These are phyloP conservation scores for Metaphire vulgaris DNA, from an alignment of 1,140 invertebrate species.

Conservation along the genomic window DNA sequence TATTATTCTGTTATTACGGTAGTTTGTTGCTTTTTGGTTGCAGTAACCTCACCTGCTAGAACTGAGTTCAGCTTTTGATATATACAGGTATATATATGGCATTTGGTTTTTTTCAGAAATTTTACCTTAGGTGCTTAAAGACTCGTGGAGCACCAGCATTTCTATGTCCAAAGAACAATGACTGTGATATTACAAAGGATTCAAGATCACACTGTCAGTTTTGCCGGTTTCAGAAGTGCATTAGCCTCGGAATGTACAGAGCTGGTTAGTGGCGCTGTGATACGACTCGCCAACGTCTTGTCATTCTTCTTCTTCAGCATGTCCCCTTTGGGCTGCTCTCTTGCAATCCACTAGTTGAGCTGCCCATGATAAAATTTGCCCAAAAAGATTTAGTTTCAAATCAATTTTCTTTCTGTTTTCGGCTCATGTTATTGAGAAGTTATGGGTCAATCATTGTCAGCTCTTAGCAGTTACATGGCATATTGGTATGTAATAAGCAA, in stretches of 20 bases:
- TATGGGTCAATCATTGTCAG: too few species aligned
- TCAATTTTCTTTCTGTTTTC: constrained; percentile 4
- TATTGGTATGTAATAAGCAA: too few species aligned
- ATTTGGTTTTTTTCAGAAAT: constrained; percentile 53
- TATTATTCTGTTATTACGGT: too few species aligned
- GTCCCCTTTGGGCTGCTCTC: too few species aligned
- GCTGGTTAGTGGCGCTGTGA: constrained; percentile 63
- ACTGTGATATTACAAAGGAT: constrained; percentile 48
- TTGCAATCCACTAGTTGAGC: not conserved
- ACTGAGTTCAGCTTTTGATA: too few species aligned
- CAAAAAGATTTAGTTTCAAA: not conserved
- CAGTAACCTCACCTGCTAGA: too few species aligned
- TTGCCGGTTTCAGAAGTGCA: constrained; percentile 98
- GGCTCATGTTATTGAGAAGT: too few species aligned
- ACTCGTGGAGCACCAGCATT: constrained; percentile 41
- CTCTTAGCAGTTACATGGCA: too few species aligned
- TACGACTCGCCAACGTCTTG: too few species aligned
- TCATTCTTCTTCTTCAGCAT: too few species aligned
- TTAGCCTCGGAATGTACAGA: constrained; percentile 95
- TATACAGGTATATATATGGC: too few species aligned
- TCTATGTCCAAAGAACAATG: constrained; percentile 43
- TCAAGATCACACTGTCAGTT: constrained; percentile 74
- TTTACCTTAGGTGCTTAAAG: constrained; percentile 49
- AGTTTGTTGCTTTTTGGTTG: too few species aligned
- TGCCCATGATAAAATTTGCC: not conserved